Conservation (phyloP, 2,888 invertebrate genomes). For the Andrena flavipes region DNA sequence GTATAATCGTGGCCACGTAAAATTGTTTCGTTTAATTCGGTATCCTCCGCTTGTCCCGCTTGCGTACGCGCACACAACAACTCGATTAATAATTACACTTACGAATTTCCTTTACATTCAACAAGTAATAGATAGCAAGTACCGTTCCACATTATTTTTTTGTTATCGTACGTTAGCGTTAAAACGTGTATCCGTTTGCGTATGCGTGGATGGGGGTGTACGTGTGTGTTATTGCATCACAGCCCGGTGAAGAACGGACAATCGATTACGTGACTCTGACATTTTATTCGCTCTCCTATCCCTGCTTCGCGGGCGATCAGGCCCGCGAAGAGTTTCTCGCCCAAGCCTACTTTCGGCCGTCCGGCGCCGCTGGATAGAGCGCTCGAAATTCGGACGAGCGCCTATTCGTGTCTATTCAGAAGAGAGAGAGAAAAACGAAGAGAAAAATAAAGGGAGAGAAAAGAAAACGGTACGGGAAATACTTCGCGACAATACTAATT, state of each 20-base stretch:
- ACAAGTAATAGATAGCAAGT: slow-evolving; percentile 32
- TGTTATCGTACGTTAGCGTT: not conserved
- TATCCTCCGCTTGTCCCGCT: slow-evolving; percentile 42
- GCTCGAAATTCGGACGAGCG: slow-evolving; percentile 41
- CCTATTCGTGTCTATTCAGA: not conserved
- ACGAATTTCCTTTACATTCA: slow-evolving; percentile 42
- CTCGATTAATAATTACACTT: slow-evolving; percentile 39
- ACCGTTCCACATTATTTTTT: not conserved
- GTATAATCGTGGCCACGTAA: slow-evolving; percentile 55
- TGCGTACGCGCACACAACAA: slow-evolving; percentile 36
- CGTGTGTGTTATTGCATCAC: slow-evolving; percentile 42
- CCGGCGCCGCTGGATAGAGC: slow-evolving; percentile 51
- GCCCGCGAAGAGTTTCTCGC: not conserved
- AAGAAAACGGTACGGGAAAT: slow-evolving; percentile 54
- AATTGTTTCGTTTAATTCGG: slow-evolving; percentile 46
- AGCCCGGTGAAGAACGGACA: slow-evolving; percentile 21
- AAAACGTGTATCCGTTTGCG: not conserved
- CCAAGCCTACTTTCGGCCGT: slow-evolving; percentile 20
- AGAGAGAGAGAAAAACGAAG: slow-evolving; percentile 2
- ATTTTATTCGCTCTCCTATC: not conserved
- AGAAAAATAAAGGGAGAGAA: slow-evolving; percentile 15
- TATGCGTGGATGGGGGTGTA: not conserved
- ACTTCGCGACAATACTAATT: slow-evolving; percentile 58
- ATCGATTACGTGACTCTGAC: slow-evolving; percentile 31
- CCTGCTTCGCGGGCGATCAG: not conserved